Conservation (phyloP, 2,888 invertebrate species). For the Xanthorhoe designata region DNA sequence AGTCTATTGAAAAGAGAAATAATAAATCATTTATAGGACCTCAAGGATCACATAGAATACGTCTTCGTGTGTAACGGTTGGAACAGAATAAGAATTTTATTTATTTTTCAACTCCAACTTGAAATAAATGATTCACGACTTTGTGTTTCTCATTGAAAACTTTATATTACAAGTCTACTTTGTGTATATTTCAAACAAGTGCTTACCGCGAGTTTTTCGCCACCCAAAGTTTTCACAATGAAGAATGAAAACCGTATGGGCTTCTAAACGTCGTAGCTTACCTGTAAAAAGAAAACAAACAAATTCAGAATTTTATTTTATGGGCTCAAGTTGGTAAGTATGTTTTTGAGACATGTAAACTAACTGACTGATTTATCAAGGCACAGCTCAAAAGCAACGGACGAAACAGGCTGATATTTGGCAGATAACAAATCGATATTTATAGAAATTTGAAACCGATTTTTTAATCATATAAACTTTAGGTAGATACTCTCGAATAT, state of each 20-base stretch:
- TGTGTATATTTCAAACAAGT: slow-evolving; percentile 1
- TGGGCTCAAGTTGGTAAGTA: not conserved
- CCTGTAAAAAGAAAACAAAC: slow-evolving; percentile 23
- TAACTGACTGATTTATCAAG: no score
- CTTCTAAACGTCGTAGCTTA: slow-evolving; percentile 12
- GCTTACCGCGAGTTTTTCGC: not conserved
- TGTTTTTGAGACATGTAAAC: not conserved
- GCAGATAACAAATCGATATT: no score
- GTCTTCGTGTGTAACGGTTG: no score
- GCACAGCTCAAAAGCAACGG: no score
- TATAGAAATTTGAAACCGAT: no score
- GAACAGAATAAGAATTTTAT: no score
- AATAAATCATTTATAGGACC: no score
- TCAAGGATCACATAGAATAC: no score
- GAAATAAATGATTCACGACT: not conserved
- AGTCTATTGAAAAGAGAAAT: no score
- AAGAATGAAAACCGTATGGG: not conserved
- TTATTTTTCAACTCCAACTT: not conserved
- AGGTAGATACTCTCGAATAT: not conserved
- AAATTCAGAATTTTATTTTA: not conserved
- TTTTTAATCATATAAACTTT: not conserved
- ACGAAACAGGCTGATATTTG: no score
- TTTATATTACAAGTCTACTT: not conserved
- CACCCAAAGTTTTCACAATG: not conserved
- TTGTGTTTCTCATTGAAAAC: not conserved